Percentiles rank a stretch among this genome's conserved stretches.
Evolutionary conservation across 2,888 invertebrate species (phyloP).

Genomic region (Galerucella nymphaeae): DNA sequence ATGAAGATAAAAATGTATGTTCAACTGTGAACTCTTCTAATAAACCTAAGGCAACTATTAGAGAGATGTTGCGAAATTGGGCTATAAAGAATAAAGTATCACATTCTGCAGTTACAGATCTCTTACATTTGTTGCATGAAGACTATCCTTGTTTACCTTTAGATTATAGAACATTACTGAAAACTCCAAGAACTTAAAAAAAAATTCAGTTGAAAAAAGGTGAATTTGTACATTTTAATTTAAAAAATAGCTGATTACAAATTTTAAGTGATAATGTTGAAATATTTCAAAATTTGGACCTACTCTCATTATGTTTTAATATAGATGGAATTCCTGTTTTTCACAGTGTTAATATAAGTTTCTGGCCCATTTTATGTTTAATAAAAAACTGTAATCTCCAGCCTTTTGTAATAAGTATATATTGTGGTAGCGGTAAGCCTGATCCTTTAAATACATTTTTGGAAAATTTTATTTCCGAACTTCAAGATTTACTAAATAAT

Average conservation of each 20-base stretch:
- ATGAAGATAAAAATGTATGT: neutral
- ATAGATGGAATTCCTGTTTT: neutral
- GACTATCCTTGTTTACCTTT: neutral
- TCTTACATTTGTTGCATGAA: conserved; percentile 1
- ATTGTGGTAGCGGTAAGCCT: conserved; percentile 29
- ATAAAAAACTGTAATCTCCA: neutral
- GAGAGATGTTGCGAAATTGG: neutral
- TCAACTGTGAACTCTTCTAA: neutral
- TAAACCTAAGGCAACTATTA: neutral
- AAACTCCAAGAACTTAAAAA: neutral
- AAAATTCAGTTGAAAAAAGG: neutral
- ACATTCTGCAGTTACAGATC: conserved; percentile 11
- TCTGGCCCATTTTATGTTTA: neutral
- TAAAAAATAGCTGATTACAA: neutral
- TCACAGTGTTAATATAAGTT: neutral
- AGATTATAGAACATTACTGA: conserved; percentile 4
- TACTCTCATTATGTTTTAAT: neutral
- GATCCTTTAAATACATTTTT: conserved; percentile 19
- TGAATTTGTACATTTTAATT: neutral
- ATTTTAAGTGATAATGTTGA: neutral
- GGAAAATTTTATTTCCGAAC: conserved; percentile 18
- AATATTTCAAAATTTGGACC: neutral
- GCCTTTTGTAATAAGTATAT: conserved; percentile 31
- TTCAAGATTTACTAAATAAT: conserved; percentile 18
- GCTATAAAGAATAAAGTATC: conserved; percentile 11